Evolutionary conservation across 2,888 invertebrate genomes (phyloP).

Genomic region (Brenthis ino): DNA sequence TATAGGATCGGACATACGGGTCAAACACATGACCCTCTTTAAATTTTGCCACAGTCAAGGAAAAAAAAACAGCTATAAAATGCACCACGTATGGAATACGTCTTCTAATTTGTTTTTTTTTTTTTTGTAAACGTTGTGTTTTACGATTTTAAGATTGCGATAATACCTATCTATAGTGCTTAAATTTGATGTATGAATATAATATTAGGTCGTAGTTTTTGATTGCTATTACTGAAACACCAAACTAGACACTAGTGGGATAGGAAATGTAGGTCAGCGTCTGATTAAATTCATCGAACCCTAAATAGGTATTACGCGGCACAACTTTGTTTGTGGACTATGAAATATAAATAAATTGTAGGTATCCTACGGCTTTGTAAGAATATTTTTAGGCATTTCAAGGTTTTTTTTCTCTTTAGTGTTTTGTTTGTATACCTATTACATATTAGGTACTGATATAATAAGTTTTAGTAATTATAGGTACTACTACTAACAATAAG

Average conservation of each 20-base stretch:
- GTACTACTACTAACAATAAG: no score
- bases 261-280: slow-evolving; percentile 17
- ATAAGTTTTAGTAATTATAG: no score
- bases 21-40: no score
- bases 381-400: neutral
- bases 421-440: neutral
- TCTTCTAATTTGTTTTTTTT: no score
- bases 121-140: no score
- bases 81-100: no score
- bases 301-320: slow-evolving; percentile 4
- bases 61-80: no score
- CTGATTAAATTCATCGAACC: slow-evolving; percentile 20
- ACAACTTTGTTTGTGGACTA: slow-evolving; percentile 4
- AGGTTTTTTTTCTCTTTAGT: neutral
- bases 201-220: slow-evolving; percentile 1
- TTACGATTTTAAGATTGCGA: no score
- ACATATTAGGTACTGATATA: neutral
- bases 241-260: slow-evolving; percentile 1
- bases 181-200: slow-evolving; percentile 5
- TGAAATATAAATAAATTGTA: neutral
- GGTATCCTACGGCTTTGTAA: neutral
- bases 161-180: neutral
- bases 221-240: slow-evolving; percentile 9
- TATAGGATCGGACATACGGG: no score
- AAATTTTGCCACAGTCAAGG: no score